Percentiles rank a stretch among this genome's conserved stretches.
phyloP scores from a whole-genome alignment of 2,888 invertebrate species.

The Campoplex nolae region DNA sequence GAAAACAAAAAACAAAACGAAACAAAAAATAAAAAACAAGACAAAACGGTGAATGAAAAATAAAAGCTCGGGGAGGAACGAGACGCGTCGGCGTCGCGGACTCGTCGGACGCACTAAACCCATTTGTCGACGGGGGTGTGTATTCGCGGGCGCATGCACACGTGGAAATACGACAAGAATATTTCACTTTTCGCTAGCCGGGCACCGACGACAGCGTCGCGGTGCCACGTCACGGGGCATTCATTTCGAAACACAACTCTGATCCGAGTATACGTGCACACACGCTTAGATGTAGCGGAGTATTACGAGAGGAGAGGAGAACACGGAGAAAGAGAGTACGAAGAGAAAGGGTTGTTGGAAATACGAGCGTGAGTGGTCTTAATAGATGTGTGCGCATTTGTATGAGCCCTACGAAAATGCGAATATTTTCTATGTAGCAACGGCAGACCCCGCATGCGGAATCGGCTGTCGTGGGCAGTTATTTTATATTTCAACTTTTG shows the following conservation, averaged over 20 bases:
- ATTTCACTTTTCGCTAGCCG: constrained; percentile 83
- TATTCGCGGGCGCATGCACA: constrained; percentile 69
- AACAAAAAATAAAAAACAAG: not conserved
- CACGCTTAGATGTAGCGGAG: not conserved
- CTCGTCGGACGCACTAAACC: constrained; percentile 83
- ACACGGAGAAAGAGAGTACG: constrained; percentile 9
- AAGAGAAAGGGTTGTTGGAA: constrained; percentile 52
- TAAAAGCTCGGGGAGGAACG: constrained; percentile 56
- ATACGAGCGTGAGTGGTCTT: constrained; percentile 79
- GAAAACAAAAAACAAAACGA: not conserved
- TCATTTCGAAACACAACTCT: constrained; percentile 81
- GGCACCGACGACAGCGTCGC: constrained; percentile 83
- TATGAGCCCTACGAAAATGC: constrained; percentile 74
- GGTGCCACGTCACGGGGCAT: constrained; percentile 83
- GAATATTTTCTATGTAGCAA: constrained; percentile 61
- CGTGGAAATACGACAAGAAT: constrained; percentile 84
- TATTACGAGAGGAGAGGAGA: not conserved
- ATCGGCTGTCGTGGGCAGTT: constrained; percentile 47
- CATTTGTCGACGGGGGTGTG: constrained; percentile 78
- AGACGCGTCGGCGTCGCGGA: constrained; percentile 72
- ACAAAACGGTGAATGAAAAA: constrained; percentile 39
- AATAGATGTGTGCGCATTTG: constrained; percentile 83
- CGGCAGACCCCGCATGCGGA: constrained; percentile 28
- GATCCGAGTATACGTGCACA: constrained; percentile 59
- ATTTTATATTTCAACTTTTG: constrained; percentile 16